phyloP scores from a whole-genome alignment of 2,797 vertebrate species.

The Triplophysa yarkandensis region DNA sequence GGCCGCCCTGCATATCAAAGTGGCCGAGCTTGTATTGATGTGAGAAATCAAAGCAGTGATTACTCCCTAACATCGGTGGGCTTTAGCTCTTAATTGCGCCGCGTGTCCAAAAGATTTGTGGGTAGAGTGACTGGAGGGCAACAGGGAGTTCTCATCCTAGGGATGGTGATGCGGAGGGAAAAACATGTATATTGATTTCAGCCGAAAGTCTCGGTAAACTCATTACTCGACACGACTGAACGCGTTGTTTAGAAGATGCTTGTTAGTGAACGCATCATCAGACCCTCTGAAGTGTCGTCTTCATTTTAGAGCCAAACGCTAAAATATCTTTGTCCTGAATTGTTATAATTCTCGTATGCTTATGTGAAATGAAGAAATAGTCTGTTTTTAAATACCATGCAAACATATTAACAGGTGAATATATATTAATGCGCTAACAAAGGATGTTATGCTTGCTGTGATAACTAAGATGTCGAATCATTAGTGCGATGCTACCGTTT shows the following conservation, averaged over 20 bases:
- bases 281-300: constrained; percentile 36
- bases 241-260: constrained; percentile 47
- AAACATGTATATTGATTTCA: constrained; percentile 55
- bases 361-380: constrained; percentile 45
- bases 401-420: constrained; percentile 61
- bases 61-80: constrained; percentile 74
- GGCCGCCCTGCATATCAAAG: constrained; percentile 81
- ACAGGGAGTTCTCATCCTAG: constrained; percentile 46
- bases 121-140: constrained; percentile 49
- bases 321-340: constrained; percentile 46
- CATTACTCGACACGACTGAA: constrained; percentile 53
- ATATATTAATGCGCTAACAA: constrained; percentile 48
- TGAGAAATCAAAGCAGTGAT: constrained; percentile 80
- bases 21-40: constrained; percentile 82
- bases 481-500: constrained; percentile 67
- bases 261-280: constrained; percentile 51
- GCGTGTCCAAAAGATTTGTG: constrained; percentile 62
- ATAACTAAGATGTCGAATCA: constrained; percentile 68
- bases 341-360: constrained; percentile 45
- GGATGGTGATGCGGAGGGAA: constrained; percentile 36
- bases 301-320: constrained; percentile 34
- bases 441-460: constrained; percentile 38
- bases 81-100: constrained; percentile 71
- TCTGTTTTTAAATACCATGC: constrained; percentile 32
- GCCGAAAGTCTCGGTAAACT: constrained; percentile 53